Evolutionary conservation across 2,113 vertebrate genomes (phyloP).

Genomic region (Vombatus ursinus): DNA sequence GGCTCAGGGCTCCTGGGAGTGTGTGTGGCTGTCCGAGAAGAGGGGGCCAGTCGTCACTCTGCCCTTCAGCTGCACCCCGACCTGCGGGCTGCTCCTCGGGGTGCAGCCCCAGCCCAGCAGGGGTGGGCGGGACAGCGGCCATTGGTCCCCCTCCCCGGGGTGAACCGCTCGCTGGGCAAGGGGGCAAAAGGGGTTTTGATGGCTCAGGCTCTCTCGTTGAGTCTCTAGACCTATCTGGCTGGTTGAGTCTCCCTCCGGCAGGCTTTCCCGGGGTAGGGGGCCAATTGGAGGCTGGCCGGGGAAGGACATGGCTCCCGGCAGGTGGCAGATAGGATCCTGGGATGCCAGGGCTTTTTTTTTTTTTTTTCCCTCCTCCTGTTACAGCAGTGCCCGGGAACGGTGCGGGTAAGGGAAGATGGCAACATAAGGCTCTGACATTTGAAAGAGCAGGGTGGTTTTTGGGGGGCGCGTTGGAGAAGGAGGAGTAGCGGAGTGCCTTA

Average conservation of each 20-base stretch:
- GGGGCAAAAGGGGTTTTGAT: not conserved
- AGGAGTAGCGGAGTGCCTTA: not conserved
- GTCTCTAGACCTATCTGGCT: not conserved
- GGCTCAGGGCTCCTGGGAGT: not conserved
- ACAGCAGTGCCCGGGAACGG: not conserved
- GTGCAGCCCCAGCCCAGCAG: not conserved
- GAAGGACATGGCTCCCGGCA: not conserved
- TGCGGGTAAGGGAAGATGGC: not conserved
- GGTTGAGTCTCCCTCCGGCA: not conserved
- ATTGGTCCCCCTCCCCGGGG: constrained; percentile 52
- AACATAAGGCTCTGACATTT: not conserved
- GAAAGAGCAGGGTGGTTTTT: not conserved
- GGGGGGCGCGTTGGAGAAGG: not conserved
- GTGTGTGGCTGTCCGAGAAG: not conserved
- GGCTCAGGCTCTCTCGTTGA: not conserved
- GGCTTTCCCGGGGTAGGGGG: not conserved
- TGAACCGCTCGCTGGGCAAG: constrained; percentile 41
- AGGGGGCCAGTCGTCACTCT: not conserved
- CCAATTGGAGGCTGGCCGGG: not conserved
- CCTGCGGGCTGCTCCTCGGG: not conserved
- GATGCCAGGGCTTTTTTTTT: not conserved
- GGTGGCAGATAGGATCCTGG: not conserved
- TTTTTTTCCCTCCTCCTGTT: not conserved
- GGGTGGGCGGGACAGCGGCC: not conserved
- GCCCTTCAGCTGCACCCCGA: not conserved